Evolutionary conservation across 1,140 invertebrate genomes (phyloP).

Genomic region (Colletes latitarsis): DNA sequence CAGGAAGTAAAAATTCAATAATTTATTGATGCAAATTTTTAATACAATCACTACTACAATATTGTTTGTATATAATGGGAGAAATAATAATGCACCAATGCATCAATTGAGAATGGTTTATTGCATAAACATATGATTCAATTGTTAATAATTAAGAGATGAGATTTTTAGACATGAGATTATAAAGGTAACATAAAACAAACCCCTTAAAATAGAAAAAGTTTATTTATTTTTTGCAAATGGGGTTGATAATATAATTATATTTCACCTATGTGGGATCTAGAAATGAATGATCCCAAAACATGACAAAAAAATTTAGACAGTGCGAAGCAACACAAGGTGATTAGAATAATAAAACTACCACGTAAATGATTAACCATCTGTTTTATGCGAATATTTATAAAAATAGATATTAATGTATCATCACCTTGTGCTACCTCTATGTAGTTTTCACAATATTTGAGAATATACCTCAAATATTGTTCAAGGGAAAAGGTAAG

Average conservation of each 20-base stretch:
- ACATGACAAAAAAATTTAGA: conserved; percentile 76
- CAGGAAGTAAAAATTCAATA: conserved; percentile 46
- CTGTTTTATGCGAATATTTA: neutral
- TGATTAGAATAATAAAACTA: conserved; percentile 54
- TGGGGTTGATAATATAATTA: conserved; percentile 59
- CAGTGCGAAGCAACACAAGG: conserved; percentile 76
- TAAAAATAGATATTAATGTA: conserved; percentile 18
- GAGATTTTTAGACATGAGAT: conserved; percentile 43
- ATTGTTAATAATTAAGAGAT: conserved; percentile 53
- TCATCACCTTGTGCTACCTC: conserved; percentile 78
- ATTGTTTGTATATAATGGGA: conserved; percentile 61
- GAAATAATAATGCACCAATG: conserved; percentile 77
- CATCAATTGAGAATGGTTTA: conserved; percentile 74
- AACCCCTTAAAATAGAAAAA: conserved; percentile 62
- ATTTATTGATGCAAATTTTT: conserved; percentile 58
- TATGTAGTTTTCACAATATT: conserved; percentile 56
- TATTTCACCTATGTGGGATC: conserved; percentile 72
- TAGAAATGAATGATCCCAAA: conserved; percentile 78
- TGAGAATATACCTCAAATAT: conserved; percentile 64
- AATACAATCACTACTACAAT: conserved; percentile 58
- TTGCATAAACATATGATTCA: conserved; percentile 68
- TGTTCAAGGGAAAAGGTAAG: conserved; percentile 47
- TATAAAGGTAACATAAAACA: conserved; percentile 55
- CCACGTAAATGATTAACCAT: neutral
- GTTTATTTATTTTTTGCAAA: conserved; percentile 73